Base-by-base conservation (phyloP, 2,113 vertebrate genomes). In the Sinocyclocheilus rhinocerous region DNA sequence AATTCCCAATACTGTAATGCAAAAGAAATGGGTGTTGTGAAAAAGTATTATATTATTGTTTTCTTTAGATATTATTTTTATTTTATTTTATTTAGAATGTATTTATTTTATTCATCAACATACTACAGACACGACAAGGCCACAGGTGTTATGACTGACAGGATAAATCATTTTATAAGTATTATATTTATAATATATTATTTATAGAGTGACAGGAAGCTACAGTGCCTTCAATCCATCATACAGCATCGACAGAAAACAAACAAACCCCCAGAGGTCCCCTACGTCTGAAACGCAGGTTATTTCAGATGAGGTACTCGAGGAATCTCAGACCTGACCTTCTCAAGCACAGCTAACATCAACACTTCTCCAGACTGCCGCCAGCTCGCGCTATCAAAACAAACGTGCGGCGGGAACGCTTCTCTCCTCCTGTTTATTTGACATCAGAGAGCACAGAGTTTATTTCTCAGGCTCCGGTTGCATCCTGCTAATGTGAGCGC, bases 371-470 rank as follows among this genome's bases (percentile, higher is more conserved):
- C 57, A 45, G 90, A 84, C 90, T 84, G 86, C 65, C 86, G 77
- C 80, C 45, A 48, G 48, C 50, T 55, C 79, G 78, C 83, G 90
- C 72, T 77, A 85, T 88, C 76, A 90, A 81, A 84, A 45, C 89
- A 75, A 57, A 67, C 42, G 42, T 1, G 36, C 36, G 36, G 36
- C 36, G 36, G 36, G 42, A 42, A 9, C 11, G 15, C 59, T 87
- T 81, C 78, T 72, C 81, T 83, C 76, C 48, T 85, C 76, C 48
- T 85, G 76, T 84, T 89, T 88, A 86, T 90, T 88, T 91, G 87
- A 89, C 69, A 83, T 81, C 29, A 73, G 87, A 73, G 90, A 70
- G 76, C 78, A 84, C 52, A 33, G 79, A 45, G 72, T 75, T 85
- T 77, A 88, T 50, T 87, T 75, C 85, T 70, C 81, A 84, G 87